phyloP scores from a whole-genome alignment of 2,888 invertebrate genomes.

The Drosophila nigritarsus region DNA sequence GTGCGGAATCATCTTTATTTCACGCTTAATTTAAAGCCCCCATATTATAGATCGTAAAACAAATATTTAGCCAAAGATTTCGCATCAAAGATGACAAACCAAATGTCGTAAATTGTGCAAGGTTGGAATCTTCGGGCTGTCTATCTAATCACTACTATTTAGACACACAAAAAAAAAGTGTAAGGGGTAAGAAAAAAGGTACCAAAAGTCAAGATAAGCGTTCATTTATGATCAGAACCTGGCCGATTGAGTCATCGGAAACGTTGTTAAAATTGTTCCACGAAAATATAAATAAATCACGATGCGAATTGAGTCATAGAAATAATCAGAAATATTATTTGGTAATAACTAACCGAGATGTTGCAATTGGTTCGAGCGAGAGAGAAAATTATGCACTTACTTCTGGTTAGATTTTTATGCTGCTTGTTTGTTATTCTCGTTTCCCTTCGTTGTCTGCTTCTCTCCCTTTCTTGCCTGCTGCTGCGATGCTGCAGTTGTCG shows the following conservation, averaged over 20 bases:
- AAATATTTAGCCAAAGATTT: constrained; percentile 21
- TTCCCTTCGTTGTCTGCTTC: constrained; percentile 38
- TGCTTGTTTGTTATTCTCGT: constrained; percentile 33
- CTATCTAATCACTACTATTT: constrained; percentile 67
- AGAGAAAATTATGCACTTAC: constrained; percentile 50
- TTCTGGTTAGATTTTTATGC: constrained; percentile 43
- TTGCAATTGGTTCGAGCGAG: constrained; percentile 6
- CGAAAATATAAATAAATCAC: constrained; percentile 4
- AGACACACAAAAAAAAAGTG: constrained; percentile 13
- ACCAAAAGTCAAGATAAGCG: constrained; percentile 17
- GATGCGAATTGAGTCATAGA: constrained; percentile 45
- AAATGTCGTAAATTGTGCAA: constrained; percentile 69
- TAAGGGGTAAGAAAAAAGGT: constrained; percentile 12
- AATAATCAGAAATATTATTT: constrained; percentile 17
- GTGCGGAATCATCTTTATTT: constrained; percentile 11
- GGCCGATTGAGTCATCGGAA: constrained; percentile 40
- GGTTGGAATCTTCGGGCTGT: constrained; percentile 31
- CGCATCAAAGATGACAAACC: constrained; percentile 7
- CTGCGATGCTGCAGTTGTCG: constrained; percentile 54
- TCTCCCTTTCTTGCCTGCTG: constrained; percentile 28
- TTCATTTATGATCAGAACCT: constrained; percentile 32
- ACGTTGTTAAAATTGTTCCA: neutral
- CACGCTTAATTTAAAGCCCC: constrained; percentile 26
- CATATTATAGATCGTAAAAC: constrained; percentile 14
- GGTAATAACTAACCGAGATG: neutral